phyloP scores from a whole-genome alignment of 1,140 invertebrate genomes.

The Pogonognathellus flavescens region DNA sequence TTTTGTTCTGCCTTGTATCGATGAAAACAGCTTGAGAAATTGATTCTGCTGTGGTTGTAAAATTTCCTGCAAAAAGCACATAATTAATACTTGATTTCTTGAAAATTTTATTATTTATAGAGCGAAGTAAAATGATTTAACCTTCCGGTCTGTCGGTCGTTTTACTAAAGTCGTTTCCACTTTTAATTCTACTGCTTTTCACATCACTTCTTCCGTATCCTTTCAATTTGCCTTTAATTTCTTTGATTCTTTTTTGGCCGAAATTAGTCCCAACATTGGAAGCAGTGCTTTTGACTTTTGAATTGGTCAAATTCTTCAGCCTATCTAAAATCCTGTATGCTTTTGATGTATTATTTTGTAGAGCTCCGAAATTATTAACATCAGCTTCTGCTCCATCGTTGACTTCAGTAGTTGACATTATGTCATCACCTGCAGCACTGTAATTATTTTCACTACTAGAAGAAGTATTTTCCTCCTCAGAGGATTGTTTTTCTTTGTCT shows the following conservation, averaged over 20 bases:
- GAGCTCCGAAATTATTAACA: conserved; percentile 3
- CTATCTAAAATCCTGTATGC: conserved; percentile 53
- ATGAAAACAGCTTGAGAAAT: no score
- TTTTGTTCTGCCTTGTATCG: background rate
- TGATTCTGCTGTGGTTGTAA: no score
- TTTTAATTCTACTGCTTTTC: background rate
- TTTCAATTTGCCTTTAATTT: background rate
- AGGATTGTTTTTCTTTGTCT: background rate
- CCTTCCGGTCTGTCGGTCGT: background rate
- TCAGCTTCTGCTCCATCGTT: background rate
- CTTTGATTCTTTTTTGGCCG: background rate
- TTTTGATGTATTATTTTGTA: conserved; percentile 39
- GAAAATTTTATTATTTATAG: background rate
- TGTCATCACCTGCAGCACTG: background rate
- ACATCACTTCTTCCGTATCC: background rate
- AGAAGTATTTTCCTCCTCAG: background rate
- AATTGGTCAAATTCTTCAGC: conserved; percentile 51
- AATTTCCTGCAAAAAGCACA: no score
- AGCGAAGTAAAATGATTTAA: background rate
- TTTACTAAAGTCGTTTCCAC: background rate
- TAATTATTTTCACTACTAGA: background rate
- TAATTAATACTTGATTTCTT: background rate
- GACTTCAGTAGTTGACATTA: background rate
- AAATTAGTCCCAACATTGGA: background rate
- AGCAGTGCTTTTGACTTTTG: conserved; percentile 36